These are phyloP conservation scores for Austrofundulus limnaeus DNA, from an alignment of 2,113 vertebrate species.

Conservation along the genomic window DNA sequence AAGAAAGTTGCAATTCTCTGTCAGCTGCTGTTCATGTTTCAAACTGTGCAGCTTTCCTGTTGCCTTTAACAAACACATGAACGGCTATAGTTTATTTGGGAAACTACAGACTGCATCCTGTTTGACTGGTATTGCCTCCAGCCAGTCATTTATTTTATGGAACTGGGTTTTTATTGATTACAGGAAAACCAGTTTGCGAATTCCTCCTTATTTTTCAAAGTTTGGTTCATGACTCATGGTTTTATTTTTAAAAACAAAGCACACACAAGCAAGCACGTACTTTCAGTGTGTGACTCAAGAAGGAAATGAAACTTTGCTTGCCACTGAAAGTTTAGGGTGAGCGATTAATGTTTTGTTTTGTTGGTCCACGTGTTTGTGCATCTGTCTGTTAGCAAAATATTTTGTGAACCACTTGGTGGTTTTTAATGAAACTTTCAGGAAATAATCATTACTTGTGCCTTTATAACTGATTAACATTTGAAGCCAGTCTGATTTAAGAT, in stretches of 20 bases:
- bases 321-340: no score
- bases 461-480: no score
- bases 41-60: background rate
- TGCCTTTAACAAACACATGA: background rate
- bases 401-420: no score
- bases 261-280: slow-evolving; percentile 4
- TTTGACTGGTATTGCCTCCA: background rate
- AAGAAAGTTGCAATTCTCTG: background rate
- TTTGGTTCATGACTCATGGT: background rate
- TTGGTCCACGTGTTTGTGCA: no score
- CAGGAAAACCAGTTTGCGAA: slow-evolving; percentile 7
- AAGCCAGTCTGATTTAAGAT: no score
- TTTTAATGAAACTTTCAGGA: no score
- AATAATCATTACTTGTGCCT: no score
- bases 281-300: no score
- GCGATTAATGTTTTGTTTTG: no score
- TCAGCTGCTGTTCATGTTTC: background rate
- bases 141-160: background rate
- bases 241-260: background rate
- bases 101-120: slow-evolving; percentile 3
- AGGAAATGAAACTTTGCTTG: no score
- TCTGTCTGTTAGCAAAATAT: no score
- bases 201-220: slow-evolving; percentile 1
- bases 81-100: background rate
- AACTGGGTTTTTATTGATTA: slow-evolving; percentile 1